Evolutionary conservation across 2,888 invertebrate species (phyloP).

Genomic region (Trachelus tabidus): DNA sequence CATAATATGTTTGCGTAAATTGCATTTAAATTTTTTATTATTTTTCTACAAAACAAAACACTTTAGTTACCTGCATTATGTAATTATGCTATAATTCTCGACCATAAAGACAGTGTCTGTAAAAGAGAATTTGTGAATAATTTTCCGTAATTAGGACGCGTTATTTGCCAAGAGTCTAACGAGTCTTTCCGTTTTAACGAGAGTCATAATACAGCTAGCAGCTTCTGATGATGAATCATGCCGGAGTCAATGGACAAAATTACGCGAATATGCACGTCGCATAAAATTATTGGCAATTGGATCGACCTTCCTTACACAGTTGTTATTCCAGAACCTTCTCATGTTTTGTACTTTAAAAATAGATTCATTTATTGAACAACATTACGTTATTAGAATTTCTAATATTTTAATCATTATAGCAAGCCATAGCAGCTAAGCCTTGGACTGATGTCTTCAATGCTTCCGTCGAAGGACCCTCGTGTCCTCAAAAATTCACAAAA

Average conservation of each 20-base stretch:
- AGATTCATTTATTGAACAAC: neutral
- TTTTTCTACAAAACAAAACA: neutral
- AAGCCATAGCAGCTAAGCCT: slow-evolving; percentile 67
- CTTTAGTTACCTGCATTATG: neutral
- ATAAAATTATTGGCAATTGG: neutral
- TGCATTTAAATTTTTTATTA: neutral
- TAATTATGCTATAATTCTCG: neutral
- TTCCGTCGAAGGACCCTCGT: slow-evolving; percentile 70
- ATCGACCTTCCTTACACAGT: neutral
- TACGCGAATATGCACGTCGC: neutral
- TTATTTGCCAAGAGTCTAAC: slow-evolving; percentile 5
- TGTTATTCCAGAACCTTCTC: neutral
- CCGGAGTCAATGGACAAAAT: neutral
- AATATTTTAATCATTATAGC: slow-evolving; percentile 50
- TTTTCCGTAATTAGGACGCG: neutral
- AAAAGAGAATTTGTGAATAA: neutral
- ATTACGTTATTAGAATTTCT: neutral
- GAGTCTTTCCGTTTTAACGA: slow-evolving; percentile 7
- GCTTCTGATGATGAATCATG: neutral
- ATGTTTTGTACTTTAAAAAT: neutral
- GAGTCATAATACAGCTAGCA: neutral
- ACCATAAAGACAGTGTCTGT: neutral
- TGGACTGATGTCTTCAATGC: slow-evolving; percentile 70
- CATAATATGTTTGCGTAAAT: neutral
- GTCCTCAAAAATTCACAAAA: slow-evolving; percentile 65